These are phyloP conservation scores for Apomyelois bistriatella DNA, from an alignment of 2,888 invertebrate species.

Conservation along the genomic window DNA sequence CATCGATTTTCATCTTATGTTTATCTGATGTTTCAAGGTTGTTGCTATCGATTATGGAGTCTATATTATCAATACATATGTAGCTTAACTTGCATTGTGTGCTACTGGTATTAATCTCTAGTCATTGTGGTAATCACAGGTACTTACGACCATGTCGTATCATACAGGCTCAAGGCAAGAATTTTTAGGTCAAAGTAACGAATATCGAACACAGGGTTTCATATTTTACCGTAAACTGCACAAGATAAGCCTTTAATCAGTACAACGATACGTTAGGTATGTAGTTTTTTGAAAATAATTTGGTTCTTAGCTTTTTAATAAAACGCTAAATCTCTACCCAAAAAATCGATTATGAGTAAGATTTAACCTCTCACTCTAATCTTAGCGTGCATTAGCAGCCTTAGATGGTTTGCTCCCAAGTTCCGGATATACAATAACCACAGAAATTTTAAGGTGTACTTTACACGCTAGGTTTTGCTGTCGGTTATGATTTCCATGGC, in stretches of 20 bases:
- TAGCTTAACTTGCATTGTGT: conserved; percentile 10
- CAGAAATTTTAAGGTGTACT: no score
- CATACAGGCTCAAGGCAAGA: conserved; percentile 5
- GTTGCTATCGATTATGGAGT: conserved; percentile 22
- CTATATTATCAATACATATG: conserved; percentile 6
- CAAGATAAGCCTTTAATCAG: background rate
- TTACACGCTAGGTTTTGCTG: no score
- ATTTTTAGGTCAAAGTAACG: conserved; percentile 11
- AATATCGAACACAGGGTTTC: background rate
- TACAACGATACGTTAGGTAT: no score
- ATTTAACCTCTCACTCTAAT: no score
- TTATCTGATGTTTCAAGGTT: conserved; percentile 75
- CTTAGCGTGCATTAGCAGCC: no score
- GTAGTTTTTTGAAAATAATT: no score
- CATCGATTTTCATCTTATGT: conserved; percentile 77
- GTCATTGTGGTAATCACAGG: conserved; percentile 2
- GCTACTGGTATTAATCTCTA: conserved; percentile 7
- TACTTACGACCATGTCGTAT: conserved; percentile 1
- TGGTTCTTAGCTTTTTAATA: no score
- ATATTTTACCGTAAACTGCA: background rate
- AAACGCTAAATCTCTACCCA: no score
- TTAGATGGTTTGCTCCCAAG: no score
- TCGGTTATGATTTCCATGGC: no score
- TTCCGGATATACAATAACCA: no score
- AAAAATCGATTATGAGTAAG: no score